Base-by-base conservation (phyloP, 2,797 vertebrate genomes). In the Champsocephalus gunnari region DNA sequence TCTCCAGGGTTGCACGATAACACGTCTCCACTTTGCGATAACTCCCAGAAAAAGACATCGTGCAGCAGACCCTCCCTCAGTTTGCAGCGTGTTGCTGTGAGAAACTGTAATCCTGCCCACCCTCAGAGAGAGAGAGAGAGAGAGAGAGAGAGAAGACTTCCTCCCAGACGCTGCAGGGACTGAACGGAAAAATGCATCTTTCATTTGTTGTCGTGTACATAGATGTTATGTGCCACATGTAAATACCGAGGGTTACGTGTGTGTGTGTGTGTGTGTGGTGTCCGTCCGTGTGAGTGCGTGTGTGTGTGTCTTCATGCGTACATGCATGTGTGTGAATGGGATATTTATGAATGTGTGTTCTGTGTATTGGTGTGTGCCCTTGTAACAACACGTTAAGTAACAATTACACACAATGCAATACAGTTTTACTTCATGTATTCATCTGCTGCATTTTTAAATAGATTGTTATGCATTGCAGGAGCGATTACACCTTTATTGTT, bases 81-180 rank as follows among this genome's bases (percentile, higher is more conserved):
- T 83, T 82, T 45, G 67, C 59, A 67, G 75, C 57, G 61, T 59
- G 48, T 73, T 70, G 81, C 68, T 85, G 84, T 88, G 55, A 84
- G 71, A 82, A 68, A 80, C 83, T 84, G 77, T 87, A 80, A 75
- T 81, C 62, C 44, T 17, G 68, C 58, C 54, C 47, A 49, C 9
- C 56, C 83, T 63, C 73, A 21, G 21, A 21, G 2, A 21, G 21
- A 19, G 66, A 73, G 63, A 65, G 65, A 82, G 64, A 75, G 76
- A 81, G 72, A 75, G 24, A 4, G 24, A 28, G 3, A 28, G 24
- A 28, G 24, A 28, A 28, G 24, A 28, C 3, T 3, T 74, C 80
- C 83, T 83, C 75, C 84, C 81, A 82, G 80, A 82, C 85, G 73
- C 89, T 89, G 86, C 91, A 93, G 92, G 93, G 92, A 93, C 85